A percentile compares a stretch with the other conserved stretches of the same genome.
Conservation (phyloP, 2,113 vertebrate species). For the Phyllostomus hastatus region DNA sequence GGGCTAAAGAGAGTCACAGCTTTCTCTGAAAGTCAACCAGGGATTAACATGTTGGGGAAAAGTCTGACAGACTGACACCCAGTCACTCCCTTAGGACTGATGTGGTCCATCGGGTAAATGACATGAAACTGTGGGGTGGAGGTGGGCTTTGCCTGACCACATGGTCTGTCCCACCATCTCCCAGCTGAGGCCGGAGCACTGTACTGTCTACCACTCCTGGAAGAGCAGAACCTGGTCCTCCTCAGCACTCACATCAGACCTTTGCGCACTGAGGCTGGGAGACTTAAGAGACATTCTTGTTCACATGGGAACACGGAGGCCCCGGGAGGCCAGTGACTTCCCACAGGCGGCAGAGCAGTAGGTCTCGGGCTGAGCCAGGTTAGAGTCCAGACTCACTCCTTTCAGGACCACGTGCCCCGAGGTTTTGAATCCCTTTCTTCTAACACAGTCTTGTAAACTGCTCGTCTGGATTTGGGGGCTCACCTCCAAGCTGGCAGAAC, state of each 20-base stretch:
- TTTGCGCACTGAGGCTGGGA: neutral
- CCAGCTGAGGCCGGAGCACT: neutral
- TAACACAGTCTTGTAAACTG: neutral
- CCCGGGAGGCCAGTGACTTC: neutral
- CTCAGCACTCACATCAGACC: no score
- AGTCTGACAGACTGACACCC: neutral
- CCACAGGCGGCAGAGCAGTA: neutral
- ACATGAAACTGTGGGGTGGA: neutral
- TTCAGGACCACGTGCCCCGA: neutral
- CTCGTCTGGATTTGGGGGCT: neutral
- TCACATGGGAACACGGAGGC: neutral
- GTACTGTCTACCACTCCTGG: accelerated
- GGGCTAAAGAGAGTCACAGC: neutral
- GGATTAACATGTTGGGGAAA: neutral
- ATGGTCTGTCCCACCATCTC: neutral
- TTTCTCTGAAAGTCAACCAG: neutral
- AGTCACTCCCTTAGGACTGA: no score
- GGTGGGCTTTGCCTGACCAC: no score
- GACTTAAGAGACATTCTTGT: neutral
- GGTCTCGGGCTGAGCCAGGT: neutral
- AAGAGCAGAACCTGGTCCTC: neutral
- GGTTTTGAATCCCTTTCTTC: neutral
- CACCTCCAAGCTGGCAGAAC: neutral
- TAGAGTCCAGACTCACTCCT: neutral
- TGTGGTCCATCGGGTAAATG: neutral